Percentiles rank a stretch among this genome's conserved stretches.
Conservation (phyloP, 2,113 vertebrate genomes). For the Coptodon rendalli region DNA sequence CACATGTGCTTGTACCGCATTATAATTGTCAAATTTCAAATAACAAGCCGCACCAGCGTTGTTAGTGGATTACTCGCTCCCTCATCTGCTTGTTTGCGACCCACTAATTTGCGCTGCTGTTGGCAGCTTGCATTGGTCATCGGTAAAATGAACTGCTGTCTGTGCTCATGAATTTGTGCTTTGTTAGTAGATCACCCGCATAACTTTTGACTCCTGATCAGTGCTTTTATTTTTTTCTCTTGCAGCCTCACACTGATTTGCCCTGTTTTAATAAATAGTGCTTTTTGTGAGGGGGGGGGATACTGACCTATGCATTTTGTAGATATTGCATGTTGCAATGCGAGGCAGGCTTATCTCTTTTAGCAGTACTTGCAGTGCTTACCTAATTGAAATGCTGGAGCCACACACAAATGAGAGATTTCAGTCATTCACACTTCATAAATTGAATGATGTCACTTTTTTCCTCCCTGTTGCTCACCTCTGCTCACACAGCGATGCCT, state of each 20-base stretch:
- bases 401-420: background rate
- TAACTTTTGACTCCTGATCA: background rate
- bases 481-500: background rate
- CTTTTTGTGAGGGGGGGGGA: background rate
- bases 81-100: background rate
- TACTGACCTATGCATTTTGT: background rate
- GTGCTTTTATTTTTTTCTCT: background rate
- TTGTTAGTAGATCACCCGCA: background rate
- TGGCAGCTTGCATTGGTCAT: background rate
- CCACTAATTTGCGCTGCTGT: background rate
- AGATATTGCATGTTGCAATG: background rate
- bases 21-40: background rate
- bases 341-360: background rate
- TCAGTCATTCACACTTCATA: slow-evolving; percentile 26
- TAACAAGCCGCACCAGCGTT: background rate
- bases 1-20: background rate
- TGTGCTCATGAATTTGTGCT: background rate
- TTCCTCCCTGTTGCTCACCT: background rate
- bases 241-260: background rate
- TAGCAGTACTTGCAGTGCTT: background rate
- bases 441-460: slow-evolving; percentile 23
- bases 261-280: background rate
- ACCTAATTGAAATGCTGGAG: slow-evolving; percentile 38
- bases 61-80: background rate
- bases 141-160: background rate